Percentiles rank a stretch among this genome's conserved stretches.
Evolutionary conservation across 2,113 vertebrate species (phyloP).

Genomic region (Laticauda laticaudata): DNA sequence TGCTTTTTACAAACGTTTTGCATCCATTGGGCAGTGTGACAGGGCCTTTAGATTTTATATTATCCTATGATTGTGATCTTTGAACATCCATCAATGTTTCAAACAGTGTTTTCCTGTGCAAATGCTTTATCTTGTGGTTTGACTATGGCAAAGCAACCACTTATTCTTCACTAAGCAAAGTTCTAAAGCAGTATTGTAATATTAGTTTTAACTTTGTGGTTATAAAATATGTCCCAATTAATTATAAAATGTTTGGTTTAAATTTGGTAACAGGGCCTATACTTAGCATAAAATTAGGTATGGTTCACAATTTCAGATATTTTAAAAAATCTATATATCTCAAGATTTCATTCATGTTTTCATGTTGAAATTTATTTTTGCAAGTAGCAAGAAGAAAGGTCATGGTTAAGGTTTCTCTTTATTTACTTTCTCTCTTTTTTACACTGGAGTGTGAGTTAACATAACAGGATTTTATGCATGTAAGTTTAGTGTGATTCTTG

Average conservation of each 20-base stretch:
- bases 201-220: not conserved
- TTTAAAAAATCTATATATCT: not conserved
- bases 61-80: not conserved
- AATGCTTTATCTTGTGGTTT: not conserved
- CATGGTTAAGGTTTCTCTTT: not conserved
- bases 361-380: not conserved
- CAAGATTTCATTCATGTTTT: not conserved
- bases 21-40: no score
- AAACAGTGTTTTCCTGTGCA: not conserved
- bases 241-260: not conserved
- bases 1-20: no score
- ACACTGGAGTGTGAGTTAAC: not conserved
- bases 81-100: not conserved
- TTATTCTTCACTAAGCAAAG: not conserved
- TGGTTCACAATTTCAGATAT: not conserved
- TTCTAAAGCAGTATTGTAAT: not conserved
- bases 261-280: not conserved
- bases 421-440: not conserved
- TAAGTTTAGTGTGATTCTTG: not conserved
- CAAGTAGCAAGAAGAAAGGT: not conserved
- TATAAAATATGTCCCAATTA: not conserved
- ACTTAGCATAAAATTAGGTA: not conserved
- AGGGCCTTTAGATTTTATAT: not conserved
- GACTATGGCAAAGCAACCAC: not conserved
- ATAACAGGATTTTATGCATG: conserved; percentile 1